Percentiles rank a stretch among this genome's conserved stretches.
These are phyloP conservation scores for Enteromius thamalakanensis DNA, from an alignment of 2,797 vertebrate species.

Conservation along the genomic window DNA sequence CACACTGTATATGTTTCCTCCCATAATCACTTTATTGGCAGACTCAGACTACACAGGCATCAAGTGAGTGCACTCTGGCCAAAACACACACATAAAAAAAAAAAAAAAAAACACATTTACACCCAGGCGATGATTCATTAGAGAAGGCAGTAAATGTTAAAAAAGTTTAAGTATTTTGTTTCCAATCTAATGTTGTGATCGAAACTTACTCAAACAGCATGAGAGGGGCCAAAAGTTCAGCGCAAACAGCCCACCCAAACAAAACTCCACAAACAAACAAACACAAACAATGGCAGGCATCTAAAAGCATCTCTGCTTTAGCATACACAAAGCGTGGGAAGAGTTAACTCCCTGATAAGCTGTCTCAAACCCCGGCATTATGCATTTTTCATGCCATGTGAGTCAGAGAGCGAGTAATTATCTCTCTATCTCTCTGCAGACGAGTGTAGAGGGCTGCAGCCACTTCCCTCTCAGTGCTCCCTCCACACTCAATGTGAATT, in stretches of 20 bases:
- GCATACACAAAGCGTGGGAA: constrained; percentile 69
- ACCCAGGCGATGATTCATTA: constrained; percentile 30
- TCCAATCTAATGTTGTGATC: constrained; percentile 67
- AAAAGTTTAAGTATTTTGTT: constrained; percentile 71
- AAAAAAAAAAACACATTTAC: constrained; percentile 13
- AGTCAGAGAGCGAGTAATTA: constrained; percentile 76
- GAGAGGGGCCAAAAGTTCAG: constrained; percentile 61
- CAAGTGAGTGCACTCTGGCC: background rate
- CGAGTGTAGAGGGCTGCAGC: constrained; percentile 30
- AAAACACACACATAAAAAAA: constrained; percentile 7
- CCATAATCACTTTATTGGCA: background rate
- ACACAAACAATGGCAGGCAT: constrained; percentile 65
- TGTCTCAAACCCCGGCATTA: constrained; percentile 70
- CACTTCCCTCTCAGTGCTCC: constrained; percentile 27
- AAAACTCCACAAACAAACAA: constrained; percentile 59
- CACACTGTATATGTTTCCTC: background rate
- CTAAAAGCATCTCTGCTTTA: constrained; percentile 62
- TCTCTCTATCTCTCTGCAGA: constrained; percentile 54
- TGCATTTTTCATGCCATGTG: constrained; percentile 74
- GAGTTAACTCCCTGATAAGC: constrained; percentile 76
- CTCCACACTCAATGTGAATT: constrained; percentile 18
- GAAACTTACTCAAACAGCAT: constrained; percentile 47
- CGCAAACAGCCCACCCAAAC: constrained; percentile 62
- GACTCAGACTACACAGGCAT: background rate
- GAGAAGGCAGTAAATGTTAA: constrained; percentile 39